phyloP scores from a whole-genome alignment of 1,140 invertebrate genomes.

The Microplitis demolitor region DNA sequence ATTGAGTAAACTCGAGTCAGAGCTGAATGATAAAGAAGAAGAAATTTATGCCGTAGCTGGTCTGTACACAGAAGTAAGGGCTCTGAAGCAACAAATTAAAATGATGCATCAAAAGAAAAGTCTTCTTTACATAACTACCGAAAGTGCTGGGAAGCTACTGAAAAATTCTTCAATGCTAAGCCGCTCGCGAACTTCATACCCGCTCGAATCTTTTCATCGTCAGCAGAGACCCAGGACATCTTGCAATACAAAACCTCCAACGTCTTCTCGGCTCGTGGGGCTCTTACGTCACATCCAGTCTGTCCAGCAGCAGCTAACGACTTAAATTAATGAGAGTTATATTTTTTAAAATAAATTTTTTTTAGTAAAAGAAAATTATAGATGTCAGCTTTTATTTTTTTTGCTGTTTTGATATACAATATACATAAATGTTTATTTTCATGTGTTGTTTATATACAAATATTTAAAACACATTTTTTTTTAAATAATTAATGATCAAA shows the following conservation, averaged over 20 bases:
- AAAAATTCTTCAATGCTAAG: neutral
- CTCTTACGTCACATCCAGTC: constrained; percentile 51
- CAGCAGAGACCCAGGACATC: constrained; percentile 19
- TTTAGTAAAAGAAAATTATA: neutral
- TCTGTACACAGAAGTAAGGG: constrained; percentile 57
- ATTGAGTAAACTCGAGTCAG: constrained; percentile 53
- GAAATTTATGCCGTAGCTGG: constrained; percentile 61
- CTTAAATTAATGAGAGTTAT: constrained; percentile 13
- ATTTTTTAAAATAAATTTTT: neutral
- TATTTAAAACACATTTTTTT: too few relatives aligned
- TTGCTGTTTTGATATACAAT: neutral
- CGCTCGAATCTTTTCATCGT: constrained; percentile 7
- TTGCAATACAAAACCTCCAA: constrained; percentile 28
- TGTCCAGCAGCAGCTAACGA: constrained; percentile 49
- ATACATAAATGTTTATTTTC: neutral
- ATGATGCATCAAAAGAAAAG: constrained; percentile 50
- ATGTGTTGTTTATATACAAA: too few relatives aligned
- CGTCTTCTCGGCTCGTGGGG: constrained; percentile 38
- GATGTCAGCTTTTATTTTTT: neutral
- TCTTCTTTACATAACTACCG: constrained; percentile 44
- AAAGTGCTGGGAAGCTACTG: constrained; percentile 19
- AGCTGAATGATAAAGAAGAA: constrained; percentile 59
- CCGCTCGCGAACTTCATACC: neutral
- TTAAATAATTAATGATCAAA: too few relatives aligned
- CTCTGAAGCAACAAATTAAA: constrained; percentile 60